phyloP scores from a whole-genome alignment of 2,888 invertebrate species.

The Phanerotoma sp. region DNA sequence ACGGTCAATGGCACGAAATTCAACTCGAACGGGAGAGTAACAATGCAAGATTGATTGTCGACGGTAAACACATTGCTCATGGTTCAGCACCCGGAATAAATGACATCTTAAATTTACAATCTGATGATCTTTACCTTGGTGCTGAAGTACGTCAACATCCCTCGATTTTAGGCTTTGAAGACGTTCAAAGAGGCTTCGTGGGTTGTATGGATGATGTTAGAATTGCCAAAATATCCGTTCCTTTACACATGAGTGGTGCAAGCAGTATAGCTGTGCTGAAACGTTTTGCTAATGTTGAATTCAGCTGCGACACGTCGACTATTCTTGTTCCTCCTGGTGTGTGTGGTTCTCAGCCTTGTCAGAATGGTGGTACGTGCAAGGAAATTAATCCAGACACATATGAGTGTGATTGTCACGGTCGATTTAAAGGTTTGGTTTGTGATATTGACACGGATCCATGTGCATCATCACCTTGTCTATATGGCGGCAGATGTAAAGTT shows the following conservation, averaged over 20 bases:
- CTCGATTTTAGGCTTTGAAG: conserved; percentile 69
- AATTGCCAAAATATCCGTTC: conserved; percentile 74
- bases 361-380: conserved; percentile 71
- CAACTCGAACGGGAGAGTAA: conserved; percentile 80
- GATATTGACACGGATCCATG: conserved; percentile 88
- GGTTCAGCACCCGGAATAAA: conserved; percentile 80
- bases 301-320: conserved; percentile 65
- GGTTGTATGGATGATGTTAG: conserved; percentile 90
- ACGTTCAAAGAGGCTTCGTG: conserved; percentile 81
- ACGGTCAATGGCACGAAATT: conserved; percentile 82
- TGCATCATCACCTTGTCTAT: conserved; percentile 82
- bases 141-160: conserved; percentile 79
- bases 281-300: conserved; percentile 71
- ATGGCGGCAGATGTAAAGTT: conserved; percentile 74
- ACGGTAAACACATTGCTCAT: conserved; percentile 72
- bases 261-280: conserved; percentile 67
- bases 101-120: conserved; percentile 81
- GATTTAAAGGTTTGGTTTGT: conserved; percentile 77
- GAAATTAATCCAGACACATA: conserved; percentile 63
- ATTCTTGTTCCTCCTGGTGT: conserved; percentile 66
- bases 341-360: conserved; percentile 77
- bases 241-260: conserved; percentile 68
- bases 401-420: conserved; percentile 76
- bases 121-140: conserved; percentile 81
- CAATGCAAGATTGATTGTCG: conserved; percentile 75